Percentiles rank a stretch among this genome's conserved stretches.
phyloP scores from a whole-genome alignment of 2,797 vertebrate species.

The Tolypeutes matacus region DNA sequence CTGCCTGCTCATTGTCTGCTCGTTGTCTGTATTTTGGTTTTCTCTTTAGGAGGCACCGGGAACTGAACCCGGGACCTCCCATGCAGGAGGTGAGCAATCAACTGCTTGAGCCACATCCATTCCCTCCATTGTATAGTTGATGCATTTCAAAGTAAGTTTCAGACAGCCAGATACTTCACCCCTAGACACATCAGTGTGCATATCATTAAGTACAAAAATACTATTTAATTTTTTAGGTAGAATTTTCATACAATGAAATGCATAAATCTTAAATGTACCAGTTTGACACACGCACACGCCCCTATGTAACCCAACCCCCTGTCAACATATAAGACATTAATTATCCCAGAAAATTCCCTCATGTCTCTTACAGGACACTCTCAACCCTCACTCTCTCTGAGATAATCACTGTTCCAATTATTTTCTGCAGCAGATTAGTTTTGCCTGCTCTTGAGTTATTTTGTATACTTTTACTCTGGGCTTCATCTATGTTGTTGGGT shows the following conservation, averaged over 20 bases:
- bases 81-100: too few species aligned
- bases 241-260: neutral
- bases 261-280: neutral
- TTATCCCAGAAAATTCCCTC: neutral
- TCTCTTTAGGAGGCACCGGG: too few species aligned
- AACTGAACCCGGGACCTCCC: too few species aligned
- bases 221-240: neutral
- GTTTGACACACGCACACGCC: neutral
- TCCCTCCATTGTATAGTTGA: neutral
- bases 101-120: too few species aligned
- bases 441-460: neutral
- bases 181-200: neutral
- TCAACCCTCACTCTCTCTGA: neutral
- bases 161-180: neutral
- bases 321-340: neutral
- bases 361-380: neutral
- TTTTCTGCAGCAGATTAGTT: neutral
- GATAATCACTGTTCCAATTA: neutral
- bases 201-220: neutral
- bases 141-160: neutral
- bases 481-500: neutral
- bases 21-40: too few species aligned
- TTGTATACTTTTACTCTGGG: constrained; percentile 18
- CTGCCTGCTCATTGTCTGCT: too few species aligned
- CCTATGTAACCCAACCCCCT: neutral